Percentiles rank a stretch among this genome's conserved stretches.
These are phyloP conservation scores for Microctenopoma lineatum DNA, from an alignment of 2,797 vertebrate genomes.

Conservation along the genomic window DNA sequence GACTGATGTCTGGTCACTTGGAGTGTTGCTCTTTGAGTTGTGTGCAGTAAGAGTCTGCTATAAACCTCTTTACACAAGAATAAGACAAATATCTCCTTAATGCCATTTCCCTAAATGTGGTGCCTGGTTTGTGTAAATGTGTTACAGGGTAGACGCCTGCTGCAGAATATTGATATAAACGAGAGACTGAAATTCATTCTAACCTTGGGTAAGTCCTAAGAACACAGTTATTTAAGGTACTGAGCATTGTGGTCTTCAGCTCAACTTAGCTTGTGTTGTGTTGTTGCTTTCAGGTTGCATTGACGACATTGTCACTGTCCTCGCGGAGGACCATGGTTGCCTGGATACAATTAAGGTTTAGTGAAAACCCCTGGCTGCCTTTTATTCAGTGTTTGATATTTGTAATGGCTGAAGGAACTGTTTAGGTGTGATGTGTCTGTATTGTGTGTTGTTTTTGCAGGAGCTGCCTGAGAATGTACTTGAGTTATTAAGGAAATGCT, in stretches of 20 bases:
- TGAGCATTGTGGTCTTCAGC: constrained; percentile 9
- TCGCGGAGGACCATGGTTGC: constrained; percentile 96
- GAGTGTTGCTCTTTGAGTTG: constrained; percentile 94
- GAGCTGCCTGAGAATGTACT: constrained; percentile 87
- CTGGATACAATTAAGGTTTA: constrained; percentile 92
- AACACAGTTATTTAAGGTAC: not conserved
- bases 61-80: not conserved
- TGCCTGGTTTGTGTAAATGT: not conserved
- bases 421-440: not conserved
- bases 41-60: constrained; percentile 87
- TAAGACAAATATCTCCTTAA: not conserved
- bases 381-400: not conserved
- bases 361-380: constrained; percentile 7
- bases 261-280: constrained; percentile 4
- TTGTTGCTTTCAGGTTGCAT: constrained; percentile 86
- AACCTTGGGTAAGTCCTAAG: constrained; percentile 87
- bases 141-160: constrained; percentile 90
- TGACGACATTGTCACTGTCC: constrained; percentile 92
- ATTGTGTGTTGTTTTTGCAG: constrained; percentile 70
- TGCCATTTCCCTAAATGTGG: not conserved
- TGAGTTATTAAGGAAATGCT: constrained; percentile 91
- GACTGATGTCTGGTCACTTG: constrained; percentile 96
- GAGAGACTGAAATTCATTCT: constrained; percentile 94
- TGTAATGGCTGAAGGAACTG: not conserved
- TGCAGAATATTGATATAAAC: constrained; percentile 93